Conservation (phyloP, 2,888 invertebrate genomes). For the Ophion costatus region DNA sequence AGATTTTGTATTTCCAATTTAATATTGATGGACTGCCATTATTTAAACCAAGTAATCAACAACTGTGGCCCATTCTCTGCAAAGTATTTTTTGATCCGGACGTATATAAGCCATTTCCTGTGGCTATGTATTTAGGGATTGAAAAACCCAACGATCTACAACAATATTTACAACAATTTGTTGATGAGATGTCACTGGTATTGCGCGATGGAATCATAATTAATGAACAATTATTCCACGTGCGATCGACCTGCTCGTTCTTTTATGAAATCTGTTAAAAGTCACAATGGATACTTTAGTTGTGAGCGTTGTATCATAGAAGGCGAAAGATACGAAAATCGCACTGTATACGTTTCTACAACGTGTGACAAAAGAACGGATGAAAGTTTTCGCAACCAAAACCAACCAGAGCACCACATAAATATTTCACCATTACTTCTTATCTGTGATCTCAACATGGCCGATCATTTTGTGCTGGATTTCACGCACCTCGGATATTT, state of each 20-base stretch:
- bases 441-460: conserved; percentile 18
- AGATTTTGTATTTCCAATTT: too few relatives aligned
- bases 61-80: conserved; percentile 62
- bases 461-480: background rate
- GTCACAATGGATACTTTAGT: conserved; percentile 28
- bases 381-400: conserved; percentile 43
- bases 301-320: conserved; percentile 25
- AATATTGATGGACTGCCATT: too few relatives aligned
- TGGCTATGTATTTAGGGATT: conserved; percentile 66
- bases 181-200: conserved; percentile 59
- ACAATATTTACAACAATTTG: conserved; percentile 59
- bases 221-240: background rate
- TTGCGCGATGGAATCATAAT: conserved; percentile 22
- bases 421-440: conserved; percentile 44
- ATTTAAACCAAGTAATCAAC: too few relatives aligned
- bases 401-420: conserved; percentile 58
- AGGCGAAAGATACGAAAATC: conserved; percentile 30
- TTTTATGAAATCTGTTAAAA: conserved; percentile 20
- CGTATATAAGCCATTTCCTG: conserved; percentile 64
- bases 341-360: conserved; percentile 20
- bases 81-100: conserved; percentile 61
- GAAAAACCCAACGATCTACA: conserved; percentile 65
- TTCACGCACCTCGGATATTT: conserved; percentile 7
- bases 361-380: conserved; percentile 31
- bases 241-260: conserved; percentile 38